Base-by-base conservation (phyloP, 2,797 vertebrate genomes). In the Sparidentex hasta region DNA sequence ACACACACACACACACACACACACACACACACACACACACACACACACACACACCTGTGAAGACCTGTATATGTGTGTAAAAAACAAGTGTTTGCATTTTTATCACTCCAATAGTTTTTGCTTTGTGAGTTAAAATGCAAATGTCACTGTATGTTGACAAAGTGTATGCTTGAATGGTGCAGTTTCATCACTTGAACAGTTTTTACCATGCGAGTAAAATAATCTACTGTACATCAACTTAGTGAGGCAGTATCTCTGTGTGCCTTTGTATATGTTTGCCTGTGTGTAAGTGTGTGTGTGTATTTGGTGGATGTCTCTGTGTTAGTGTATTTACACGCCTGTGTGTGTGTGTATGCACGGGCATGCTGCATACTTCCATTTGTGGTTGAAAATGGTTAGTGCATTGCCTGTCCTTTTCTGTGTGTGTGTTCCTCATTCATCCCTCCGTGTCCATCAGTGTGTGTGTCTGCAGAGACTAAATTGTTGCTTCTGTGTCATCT, bases 401-500 rank as follows among this genome's bases (percentile, higher is more conserved):
- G 33, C 43, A 14, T 14, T 44, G 12, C n/a, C 18, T 47, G 17
- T 58, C 11, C 43, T 33, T 17, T 51, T 66, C 47, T 51, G 9
- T 20, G 18, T 33, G 44, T 17, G 44, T 33, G 44, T 58, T 66
- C 12, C 13, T 58, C 20, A 33, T 63, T 48, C 20, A 43, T 64
- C 51, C 38, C 12, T 13, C 46, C 48, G 14, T 21, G 11, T 58
- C 18, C 14, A 21, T 65, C 29, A 46, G 23, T 27, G 33, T 75
- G 33, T 75, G 59, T 50, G 48, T 57, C 48, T 63, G 38, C 25
- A 41, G 57, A n/a, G 25, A 44, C 50, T 50, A 20, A 46, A 61
- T 23, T 50, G 23, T 48, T 61, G 57, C 41, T 20, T 61, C 44
- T 1, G 71, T 82, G 65, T 70, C 65, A 52, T 38, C 58, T 63